These are phyloP conservation scores for Sminthurides bifidus DNA, from an alignment of 1,140 invertebrate species.

Conservation along the genomic window DNA sequence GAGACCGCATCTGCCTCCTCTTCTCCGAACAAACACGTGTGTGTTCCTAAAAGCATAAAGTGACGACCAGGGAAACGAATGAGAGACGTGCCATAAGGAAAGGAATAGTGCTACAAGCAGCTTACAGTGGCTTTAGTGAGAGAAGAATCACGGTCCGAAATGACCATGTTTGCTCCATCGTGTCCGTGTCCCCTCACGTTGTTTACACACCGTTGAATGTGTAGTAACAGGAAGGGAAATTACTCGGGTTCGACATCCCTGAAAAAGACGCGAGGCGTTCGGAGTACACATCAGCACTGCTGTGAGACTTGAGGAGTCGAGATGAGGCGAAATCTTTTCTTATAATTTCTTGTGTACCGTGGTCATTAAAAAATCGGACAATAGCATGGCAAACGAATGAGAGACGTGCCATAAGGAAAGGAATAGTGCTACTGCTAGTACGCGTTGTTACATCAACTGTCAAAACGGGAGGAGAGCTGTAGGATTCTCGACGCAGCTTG, in stretches of 20 bases:
- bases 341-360: too few relatives aligned
- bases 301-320: slow-evolving; percentile 12
- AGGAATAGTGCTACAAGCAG: slow-evolving; percentile 3
- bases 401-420: too few relatives aligned
- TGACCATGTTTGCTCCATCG: neutral
- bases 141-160: neutral
- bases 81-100: neutral
- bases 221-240: slow-evolving; percentile 2
- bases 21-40: too few relatives aligned
- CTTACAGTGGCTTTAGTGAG: neutral
- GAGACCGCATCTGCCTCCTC: too few relatives aligned
- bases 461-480: too few relatives aligned
- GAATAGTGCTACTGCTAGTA: too few relatives aligned
- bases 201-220: neutral
- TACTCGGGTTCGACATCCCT: slow-evolving; percentile 4
- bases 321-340: too few relatives aligned
- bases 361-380: too few relatives aligned
- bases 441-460: too few relatives aligned
- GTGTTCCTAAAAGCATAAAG: too few relatives aligned
- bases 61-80: neutral
- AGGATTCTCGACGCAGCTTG: too few relatives aligned
- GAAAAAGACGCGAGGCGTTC: neutral
- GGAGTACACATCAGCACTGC: neutral
- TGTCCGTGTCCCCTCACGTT: neutral
- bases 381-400: too few relatives aligned